Evolutionary conservation across 2,888 invertebrate genomes (phyloP).

Genomic region (Corythucha ciliata): DNA sequence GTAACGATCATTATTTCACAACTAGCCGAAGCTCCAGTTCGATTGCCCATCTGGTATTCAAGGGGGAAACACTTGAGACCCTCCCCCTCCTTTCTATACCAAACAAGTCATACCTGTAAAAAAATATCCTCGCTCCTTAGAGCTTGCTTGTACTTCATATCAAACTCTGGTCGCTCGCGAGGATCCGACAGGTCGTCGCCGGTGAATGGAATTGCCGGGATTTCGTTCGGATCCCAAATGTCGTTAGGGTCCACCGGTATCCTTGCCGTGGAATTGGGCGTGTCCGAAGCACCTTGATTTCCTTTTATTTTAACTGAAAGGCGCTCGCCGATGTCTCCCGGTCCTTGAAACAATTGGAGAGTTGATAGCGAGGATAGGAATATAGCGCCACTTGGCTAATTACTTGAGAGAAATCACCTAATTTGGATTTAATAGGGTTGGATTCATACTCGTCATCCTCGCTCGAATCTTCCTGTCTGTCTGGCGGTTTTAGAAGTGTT

Average conservation of each 20-base stretch:
- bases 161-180: slow-evolving; percentile 60
- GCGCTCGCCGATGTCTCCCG: no score
- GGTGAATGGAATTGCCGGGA: slow-evolving; percentile 29
- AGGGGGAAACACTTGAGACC: neutral
- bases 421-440: no score
- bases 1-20: slow-evolving; percentile 80
- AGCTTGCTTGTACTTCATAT: slow-evolving; percentile 73
- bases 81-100: no score
- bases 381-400: neutral
- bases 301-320: no score
- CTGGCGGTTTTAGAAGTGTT: no score
- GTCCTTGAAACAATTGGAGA: neutral
- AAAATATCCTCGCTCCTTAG: slow-evolving; percentile 79
- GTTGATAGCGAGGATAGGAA: neutral
- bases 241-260: slow-evolving; percentile 38
- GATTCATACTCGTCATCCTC: no score
- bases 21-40: slow-evolving; percentile 66
- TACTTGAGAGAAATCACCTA: neutral
- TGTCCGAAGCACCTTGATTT: no score
- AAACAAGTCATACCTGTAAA: slow-evolving; percentile 57
- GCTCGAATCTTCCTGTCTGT: no score
- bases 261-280: no score
- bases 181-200: slow-evolving; percentile 48
- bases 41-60: slow-evolving; percentile 62
- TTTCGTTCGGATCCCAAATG: slow-evolving; percentile 40